phyloP scores from a whole-genome alignment of 2,797 vertebrate genomes.

The Cichlasoma orientale region DNA sequence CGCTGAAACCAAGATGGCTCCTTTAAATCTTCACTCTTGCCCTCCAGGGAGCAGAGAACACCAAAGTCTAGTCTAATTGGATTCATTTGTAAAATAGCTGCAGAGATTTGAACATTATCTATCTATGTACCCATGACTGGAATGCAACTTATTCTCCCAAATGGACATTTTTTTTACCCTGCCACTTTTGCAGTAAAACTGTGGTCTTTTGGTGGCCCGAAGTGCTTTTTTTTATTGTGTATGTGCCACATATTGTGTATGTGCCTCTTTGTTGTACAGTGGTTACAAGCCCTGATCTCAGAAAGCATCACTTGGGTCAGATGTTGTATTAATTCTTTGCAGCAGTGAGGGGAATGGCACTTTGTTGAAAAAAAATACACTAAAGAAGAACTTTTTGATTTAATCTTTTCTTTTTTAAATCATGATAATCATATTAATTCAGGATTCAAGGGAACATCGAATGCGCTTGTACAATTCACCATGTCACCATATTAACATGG shows the following conservation, averaged over 20 bases:
- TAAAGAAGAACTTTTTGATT: constrained; percentile 17
- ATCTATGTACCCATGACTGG: constrained; percentile 83
- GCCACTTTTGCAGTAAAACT: constrained; percentile 46
- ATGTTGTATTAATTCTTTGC: constrained; percentile 54
- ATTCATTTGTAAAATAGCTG: constrained; percentile 80
- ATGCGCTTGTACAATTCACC: constrained; percentile 19
- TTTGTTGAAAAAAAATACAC: constrained; percentile 34
- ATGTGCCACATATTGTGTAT: too few relatives aligned
- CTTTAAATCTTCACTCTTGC: constrained; percentile 42
- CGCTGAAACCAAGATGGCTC: constrained; percentile 74
- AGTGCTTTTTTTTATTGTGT: constrained; percentile 40
- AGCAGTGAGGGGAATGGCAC: constrained; percentile 48
- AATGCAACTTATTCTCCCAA: constrained; percentile 61
- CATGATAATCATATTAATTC: constrained; percentile 18
- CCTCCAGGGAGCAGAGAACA: constrained; percentile 68
- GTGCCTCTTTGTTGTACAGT: constrained; percentile 32
- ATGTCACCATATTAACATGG: constrained; percentile 27
- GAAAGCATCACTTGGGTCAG: constrained; percentile 49
- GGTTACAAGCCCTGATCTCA: constrained; percentile 28
- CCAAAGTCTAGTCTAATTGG: constrained; percentile 75
- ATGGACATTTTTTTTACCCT: constrained; percentile 33
- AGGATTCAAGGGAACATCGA: constrained; percentile 25
- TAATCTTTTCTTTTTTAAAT: constrained; percentile 13
- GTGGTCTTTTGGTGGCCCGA: constrained; percentile 40
- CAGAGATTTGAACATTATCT: constrained; percentile 79